These are phyloP conservation scores for Sciurus niger DNA, from an alignment of 2,113 vertebrate genomes.

Conservation along the genomic window DNA sequence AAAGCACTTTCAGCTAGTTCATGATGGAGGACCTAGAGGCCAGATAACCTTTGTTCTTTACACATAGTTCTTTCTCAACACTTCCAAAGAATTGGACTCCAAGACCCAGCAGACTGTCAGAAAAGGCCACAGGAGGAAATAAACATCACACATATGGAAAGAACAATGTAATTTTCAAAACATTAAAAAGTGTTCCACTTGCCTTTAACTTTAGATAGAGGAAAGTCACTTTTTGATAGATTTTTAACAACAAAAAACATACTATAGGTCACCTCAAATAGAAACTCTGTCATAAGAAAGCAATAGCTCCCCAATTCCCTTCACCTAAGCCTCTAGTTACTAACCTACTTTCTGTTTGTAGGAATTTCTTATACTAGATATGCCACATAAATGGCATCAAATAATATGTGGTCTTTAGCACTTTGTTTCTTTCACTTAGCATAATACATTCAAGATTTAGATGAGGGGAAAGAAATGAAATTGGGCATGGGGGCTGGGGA, in stretches of 20 bases:
- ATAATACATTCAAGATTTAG: not conserved
- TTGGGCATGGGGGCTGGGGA: not conserved
- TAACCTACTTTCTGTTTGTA: not conserved
- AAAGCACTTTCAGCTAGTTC: not conserved
- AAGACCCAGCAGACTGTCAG: not conserved
- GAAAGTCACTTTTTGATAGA: not conserved
- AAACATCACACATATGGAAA: not conserved
- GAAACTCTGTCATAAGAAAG: not conserved
- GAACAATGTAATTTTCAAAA: not conserved
- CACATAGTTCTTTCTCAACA: not conserved
- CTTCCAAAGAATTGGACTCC: not conserved
- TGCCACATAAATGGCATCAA: not conserved
- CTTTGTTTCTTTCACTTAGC: slow-evolving; percentile 4
- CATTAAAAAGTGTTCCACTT: not conserved
- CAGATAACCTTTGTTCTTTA: not conserved
- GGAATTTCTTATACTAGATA: not conserved
- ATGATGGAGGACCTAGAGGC: not conserved
- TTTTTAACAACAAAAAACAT: not conserved
- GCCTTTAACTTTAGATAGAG: not conserved
- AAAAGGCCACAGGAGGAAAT: not conserved
- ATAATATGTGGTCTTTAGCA: not conserved
- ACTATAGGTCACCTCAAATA: not conserved
- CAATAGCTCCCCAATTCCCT: not conserved
- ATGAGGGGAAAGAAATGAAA: not conserved
- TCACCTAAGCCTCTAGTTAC: not conserved